Conservation (phyloP, 1,140 invertebrate species). For the Orchestia grillus region DNA sequence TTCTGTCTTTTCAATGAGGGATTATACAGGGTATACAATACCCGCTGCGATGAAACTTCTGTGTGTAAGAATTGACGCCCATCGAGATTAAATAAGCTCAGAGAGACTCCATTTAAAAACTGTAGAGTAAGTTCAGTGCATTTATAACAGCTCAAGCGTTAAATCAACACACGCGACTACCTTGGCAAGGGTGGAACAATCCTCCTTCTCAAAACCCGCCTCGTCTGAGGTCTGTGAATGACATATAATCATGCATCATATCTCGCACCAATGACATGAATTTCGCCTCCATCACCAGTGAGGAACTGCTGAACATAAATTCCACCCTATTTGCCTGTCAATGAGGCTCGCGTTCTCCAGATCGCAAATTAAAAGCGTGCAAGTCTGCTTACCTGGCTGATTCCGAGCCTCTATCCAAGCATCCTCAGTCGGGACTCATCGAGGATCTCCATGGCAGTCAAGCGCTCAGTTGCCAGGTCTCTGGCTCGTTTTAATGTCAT, state of each 20-base stretch:
- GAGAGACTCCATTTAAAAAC: not conserved
- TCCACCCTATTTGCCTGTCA: not conserved
- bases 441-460: not conserved
- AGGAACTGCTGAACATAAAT: constrained; percentile 32
- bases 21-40: too few relatives aligned
- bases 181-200: not conserved
- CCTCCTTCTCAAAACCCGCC: not conserved
- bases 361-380: not conserved
- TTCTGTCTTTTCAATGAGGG: too few relatives aligned
- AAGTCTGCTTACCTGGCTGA: not conserved
- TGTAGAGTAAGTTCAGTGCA: not conserved
- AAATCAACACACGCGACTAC: not conserved
- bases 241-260: constrained; percentile 20
- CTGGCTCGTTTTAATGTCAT: not conserved
- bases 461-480: not conserved
- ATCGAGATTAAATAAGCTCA: not conserved
- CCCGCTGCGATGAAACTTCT: too few relatives aligned
- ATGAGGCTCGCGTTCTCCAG: constrained; percentile 17
- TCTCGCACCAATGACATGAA: constrained; percentile 21
- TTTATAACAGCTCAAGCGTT: not conserved
- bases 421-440: not conserved
- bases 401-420: not conserved
- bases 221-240: not conserved
- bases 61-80: not conserved
- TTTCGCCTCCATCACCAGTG: constrained; percentile 19